A percentile compares a stretch with the other conserved stretches of the same genome.
Evolutionary conservation across 2,797 vertebrate species (phyloP).

Genomic region (Lophotriccus pileatus): DNA sequence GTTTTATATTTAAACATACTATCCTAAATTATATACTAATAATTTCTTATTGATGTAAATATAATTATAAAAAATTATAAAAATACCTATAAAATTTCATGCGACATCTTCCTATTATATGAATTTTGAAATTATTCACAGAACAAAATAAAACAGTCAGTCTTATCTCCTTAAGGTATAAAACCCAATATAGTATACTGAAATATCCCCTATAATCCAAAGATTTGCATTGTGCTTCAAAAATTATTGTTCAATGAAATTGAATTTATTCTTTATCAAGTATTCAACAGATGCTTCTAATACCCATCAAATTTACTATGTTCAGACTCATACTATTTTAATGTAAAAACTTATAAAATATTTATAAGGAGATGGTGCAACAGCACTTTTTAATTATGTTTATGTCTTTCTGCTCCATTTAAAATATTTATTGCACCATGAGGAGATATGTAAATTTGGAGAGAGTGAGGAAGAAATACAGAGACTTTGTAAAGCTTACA

Average conservation of each 20-base stretch:
- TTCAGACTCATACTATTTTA: conserved; percentile 68
- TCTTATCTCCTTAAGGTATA: neutral
- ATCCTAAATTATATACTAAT: neutral
- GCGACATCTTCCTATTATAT: neutral
- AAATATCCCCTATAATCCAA: neutral
- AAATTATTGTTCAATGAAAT: conserved; percentile 40
- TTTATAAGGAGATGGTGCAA: conserved; percentile 62
- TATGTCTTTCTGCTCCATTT: conserved; percentile 66
- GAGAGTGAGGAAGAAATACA: conserved; percentile 24
- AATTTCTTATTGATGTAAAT: neutral
- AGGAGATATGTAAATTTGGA: conserved; percentile 61
- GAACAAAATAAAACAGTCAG: neutral
- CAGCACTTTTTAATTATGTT: conserved; percentile 68
- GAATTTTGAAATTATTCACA: conserved; percentile 14
- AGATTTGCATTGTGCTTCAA: conserved; percentile 25
- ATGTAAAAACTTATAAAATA: conserved; percentile 71
- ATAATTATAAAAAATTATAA: too few species aligned
- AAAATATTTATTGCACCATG: conserved; percentile 69
- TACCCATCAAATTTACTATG: conserved; percentile 50
- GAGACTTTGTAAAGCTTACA: conserved; percentile 22
- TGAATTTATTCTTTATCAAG: conserved; percentile 58
- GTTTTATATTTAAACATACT: neutral
- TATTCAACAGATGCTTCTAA: conserved; percentile 62
- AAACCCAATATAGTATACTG: neutral
- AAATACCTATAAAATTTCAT: neutral